Base-by-base conservation (phyloP, 2,888 invertebrate species). In the Tetheella fluctuosa region DNA sequence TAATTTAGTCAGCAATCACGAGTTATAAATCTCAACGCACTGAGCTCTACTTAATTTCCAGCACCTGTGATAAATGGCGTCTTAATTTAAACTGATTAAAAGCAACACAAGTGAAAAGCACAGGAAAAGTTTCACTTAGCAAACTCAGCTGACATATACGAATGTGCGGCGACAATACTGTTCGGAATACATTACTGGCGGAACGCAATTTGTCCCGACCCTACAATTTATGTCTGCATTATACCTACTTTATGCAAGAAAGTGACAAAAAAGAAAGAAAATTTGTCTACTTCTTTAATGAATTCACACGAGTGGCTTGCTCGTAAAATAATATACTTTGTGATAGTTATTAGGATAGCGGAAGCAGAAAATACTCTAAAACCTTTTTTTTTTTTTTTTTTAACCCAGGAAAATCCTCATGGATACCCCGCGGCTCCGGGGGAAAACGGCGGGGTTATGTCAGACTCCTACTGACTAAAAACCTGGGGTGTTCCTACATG, bases 151-250 rank as follows among this genome's bases (percentile, higher is more conserved):
- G 82, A 83, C 83, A 81, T 80, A 81, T 80, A 82, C 79, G 80
- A 75, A 77, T 78, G 74, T 77, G 77, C 69, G 78, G 74, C 76
- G 80, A 77, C 66, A 78, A 80, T 83, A 80, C 84, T 77, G 80
- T 79, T 79, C 79, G 76, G 84, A 88, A 88, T 87, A 86, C 85
- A 84, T 87, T 87, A 85, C 86, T 72, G 69, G 70, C 68, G 84
- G 82, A 84, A 85, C 86, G 86, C 85, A 89, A 90, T 90, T 90
- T 88, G 89, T 88, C 83, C 84, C 83, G 73, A 80, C 85, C 87
- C 84, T 80, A 83, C 85, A 89, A 89, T 90, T 89, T 90, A 89
- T 88, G 87, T 84, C 79, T 81, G 82, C 81, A 83, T n/a, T n/a
- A n/a, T n/a, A 79, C 83, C 85, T 80, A 81, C 81, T 88, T 87